Evolutionary conservation across 2,113 vertebrate species (phyloP).

Genomic region (Rhombomys opimus): DNA sequence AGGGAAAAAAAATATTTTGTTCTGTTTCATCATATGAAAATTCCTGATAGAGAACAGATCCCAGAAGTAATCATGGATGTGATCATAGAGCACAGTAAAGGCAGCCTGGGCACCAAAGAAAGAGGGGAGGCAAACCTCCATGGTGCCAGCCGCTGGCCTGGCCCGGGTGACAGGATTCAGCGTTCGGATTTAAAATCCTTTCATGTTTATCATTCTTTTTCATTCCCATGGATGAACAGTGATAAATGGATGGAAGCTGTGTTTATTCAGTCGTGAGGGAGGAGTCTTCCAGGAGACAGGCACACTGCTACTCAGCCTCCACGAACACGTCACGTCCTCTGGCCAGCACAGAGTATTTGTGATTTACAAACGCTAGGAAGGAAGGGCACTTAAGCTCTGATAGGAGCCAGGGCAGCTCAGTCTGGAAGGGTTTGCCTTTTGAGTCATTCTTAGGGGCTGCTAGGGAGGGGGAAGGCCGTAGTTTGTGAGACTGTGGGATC

Average conservation of each 20-base stretch:
- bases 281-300: neutral
- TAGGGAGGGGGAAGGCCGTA: neutral
- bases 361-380: neutral
- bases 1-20: neutral
- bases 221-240: neutral
- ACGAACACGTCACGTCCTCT: neutral
- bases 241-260: neutral
- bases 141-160: neutral
- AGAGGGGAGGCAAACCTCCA: neutral
- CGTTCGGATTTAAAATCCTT: neutral
- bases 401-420: neutral
- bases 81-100: neutral
- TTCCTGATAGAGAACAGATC: conserved; percentile 15
- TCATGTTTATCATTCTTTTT: neutral
- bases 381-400: neutral
- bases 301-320: neutral
- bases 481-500: neutral
- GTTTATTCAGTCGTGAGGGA: neutral
- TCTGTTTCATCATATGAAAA: conserved; percentile 29
- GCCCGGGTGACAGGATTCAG: neutral
- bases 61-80: neutral
- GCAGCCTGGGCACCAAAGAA: neutral
- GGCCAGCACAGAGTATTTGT: neutral
- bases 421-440: neutral
- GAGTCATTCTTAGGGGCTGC: neutral